Conservation (phyloP, 2,113 vertebrate species). For the Engystomops pustulosus region DNA sequence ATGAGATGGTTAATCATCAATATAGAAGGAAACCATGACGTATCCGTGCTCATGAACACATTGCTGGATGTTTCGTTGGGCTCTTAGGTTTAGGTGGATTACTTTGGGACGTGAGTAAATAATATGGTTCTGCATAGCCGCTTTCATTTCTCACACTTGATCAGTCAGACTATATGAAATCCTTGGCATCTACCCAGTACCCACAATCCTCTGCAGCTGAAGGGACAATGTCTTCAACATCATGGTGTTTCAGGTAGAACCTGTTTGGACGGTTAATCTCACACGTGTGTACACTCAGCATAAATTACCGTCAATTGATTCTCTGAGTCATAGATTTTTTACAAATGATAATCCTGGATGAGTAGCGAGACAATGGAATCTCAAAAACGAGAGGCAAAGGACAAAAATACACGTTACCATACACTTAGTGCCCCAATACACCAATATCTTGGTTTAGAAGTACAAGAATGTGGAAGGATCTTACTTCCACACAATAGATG, state of each 20-base stretch:
- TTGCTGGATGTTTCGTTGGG: too few species aligned
- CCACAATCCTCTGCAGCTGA: not conserved
- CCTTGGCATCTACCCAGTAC: conserved; percentile 13
- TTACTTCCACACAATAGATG: too few species aligned
- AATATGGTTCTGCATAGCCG: too few species aligned
- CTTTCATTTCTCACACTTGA: not conserved
- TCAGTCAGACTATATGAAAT: not conserved
- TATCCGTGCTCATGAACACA: too few species aligned
- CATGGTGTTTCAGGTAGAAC: not conserved
- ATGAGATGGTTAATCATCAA: too few species aligned
- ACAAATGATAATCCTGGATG: conserved; percentile 15
- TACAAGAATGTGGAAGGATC: too few species aligned
- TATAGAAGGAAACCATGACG: too few species aligned
- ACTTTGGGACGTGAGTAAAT: too few species aligned
- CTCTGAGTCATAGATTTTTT: conserved; percentile 3
- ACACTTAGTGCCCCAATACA: too few species aligned
- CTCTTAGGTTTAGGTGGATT: too few species aligned
- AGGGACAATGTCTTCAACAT: conserved; percentile 3
- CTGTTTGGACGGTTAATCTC: conserved; percentile 25
- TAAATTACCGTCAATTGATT: conserved; percentile 41
- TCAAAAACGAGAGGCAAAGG: not conserved
- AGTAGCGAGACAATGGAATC: not conserved
- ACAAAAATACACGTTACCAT: too few species aligned
- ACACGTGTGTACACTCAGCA: conserved; percentile 18
- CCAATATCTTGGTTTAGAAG: too few species aligned